phyloP scores from a whole-genome alignment of 2,797 vertebrate genomes.

The Pangasius mekongensis region DNA sequence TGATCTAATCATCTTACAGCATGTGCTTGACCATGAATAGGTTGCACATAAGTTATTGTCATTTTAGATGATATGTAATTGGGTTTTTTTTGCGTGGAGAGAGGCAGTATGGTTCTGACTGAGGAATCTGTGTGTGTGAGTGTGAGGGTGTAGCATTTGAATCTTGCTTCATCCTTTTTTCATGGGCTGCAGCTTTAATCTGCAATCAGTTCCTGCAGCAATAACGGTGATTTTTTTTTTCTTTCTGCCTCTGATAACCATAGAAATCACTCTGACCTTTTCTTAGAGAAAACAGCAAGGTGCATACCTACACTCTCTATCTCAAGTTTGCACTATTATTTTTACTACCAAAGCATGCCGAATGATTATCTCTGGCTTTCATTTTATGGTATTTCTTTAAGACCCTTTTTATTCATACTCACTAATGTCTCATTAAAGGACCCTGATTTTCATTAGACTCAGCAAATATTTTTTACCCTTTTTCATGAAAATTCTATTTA shows the following conservation, averaged over 20 bases:
- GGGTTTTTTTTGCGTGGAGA: not conserved
- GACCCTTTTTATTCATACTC: not conserved
- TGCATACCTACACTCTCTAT: conserved; percentile 18
- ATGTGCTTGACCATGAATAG: not conserved
- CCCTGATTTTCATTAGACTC: not conserved
- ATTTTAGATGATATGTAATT: not conserved
- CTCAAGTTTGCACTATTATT: not conserved
- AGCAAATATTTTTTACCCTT: conserved; percentile 1
- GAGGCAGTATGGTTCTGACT: not conserved
- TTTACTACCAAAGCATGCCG: conserved; percentile 10
- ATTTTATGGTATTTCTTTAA: not conserved
- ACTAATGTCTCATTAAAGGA: not conserved
- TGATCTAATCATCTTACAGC: not conserved
- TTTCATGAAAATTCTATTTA: not conserved
- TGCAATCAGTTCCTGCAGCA: conserved; percentile 39
- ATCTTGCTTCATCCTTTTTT: conserved; percentile 39
- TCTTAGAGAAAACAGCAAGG: not conserved
- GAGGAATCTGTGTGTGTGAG: not conserved
- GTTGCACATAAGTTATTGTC: not conserved
- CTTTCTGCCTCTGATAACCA: conserved; percentile 30
- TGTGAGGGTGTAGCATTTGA: conserved; percentile 14
- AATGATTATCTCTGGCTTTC: not conserved
- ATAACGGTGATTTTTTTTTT: conserved; percentile 24
- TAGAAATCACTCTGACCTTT: conserved; percentile 38
- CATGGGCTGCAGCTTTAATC: conserved; percentile 40